Base-by-base conservation (phyloP, 2,888 invertebrate species). In the Chorisops tibialis region DNA sequence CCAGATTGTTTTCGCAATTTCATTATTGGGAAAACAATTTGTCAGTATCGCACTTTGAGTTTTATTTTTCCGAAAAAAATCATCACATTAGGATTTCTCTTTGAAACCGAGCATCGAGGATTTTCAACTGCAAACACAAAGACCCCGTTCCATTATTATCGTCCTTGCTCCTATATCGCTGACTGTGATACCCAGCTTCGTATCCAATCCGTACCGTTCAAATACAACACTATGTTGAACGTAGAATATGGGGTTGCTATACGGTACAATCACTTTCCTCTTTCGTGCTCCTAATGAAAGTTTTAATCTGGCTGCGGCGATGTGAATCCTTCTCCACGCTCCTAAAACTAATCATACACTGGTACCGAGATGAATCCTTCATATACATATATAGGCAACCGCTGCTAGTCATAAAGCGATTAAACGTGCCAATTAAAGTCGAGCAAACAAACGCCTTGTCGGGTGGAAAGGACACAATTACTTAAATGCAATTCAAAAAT, bases 401-500 rank as follows among this genome's bases (percentile, higher is more conserved):
- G 19, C 45, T 14, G 35, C 24, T 43, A 43, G 18, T 24, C 43
- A 43, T 56, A 56, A 43, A 56, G 56, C 35, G 30, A 43, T 56
- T 56, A 45, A 45, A 30, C 22, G 14, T 54, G 16, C 21, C 30
- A 30, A 30, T 30, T 5, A 30, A 30, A 30, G 30, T 30, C 30
- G 30, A 9, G 30, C 5, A 30, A 30, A 30, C 9, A 30, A n/a
- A n/a, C n/a, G n/a, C n/a, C n/a, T n/a, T n/a, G n/a, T n/a, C n/a
- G n/a, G n/a, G n/a, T n/a, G n/a, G n/a, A n/a, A 30, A 24, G 43
- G 43, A 30, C 37, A n/a, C 43, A 54, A 43, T 56, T 56, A 56
- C 24, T 14, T 30, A 19, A 56, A 45, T 56, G 45, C 43, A 24
- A 56, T 56, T 35, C 24, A 43, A 30, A n/a, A 18, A 56, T 56